These are phyloP conservation scores for Caenorhabditis inopinata DNA, from an alignment of 1,140 invertebrate genomes.

Conservation along the genomic window DNA sequence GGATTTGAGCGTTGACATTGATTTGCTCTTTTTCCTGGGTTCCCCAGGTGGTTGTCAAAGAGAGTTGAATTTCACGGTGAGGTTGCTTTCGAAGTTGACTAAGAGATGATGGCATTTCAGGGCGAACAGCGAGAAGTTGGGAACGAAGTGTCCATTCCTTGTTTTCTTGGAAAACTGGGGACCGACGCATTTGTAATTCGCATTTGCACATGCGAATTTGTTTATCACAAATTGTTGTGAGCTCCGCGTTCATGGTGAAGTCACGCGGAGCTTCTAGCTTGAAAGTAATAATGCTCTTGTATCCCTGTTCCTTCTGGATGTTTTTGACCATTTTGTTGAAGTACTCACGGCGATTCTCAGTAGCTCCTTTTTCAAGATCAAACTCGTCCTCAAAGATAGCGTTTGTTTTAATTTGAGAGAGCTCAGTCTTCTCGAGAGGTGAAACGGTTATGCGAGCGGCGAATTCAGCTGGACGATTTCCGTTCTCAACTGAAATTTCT, in stretches of 20 bases:
- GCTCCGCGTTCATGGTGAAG: background rate
- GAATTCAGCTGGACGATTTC: conserved; percentile 19
- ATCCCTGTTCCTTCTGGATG: conserved; percentile 35
- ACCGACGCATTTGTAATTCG: background rate
- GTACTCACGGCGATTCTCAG: conserved; percentile 38
- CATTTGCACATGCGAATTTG: conserved; percentile 33
- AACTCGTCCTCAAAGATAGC: conserved; percentile 30
- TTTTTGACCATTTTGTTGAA: conserved; percentile 34
- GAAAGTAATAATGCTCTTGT: background rate
- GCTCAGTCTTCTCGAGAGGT: background rate
- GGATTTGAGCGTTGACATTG: conserved; percentile 26
- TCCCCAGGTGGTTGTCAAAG: conserved; percentile 43
- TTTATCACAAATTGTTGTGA: conserved; percentile 37
- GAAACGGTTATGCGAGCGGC: background rate
- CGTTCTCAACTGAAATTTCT: conserved; percentile 10
- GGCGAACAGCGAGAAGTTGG: conserved; percentile 2
- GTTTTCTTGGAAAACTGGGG: background rate
- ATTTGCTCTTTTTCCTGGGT: conserved; percentile 36
- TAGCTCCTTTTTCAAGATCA: conserved; percentile 19
- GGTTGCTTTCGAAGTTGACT: conserved; percentile 34
- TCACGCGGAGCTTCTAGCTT: conserved; percentile 27
- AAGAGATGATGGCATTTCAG: background rate
- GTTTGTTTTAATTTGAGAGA: background rate
- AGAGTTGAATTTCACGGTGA: conserved; percentile 37
- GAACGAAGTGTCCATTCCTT: conserved; percentile 43